Base-by-base conservation (phyloP, 2,113 vertebrate species). In the Apistogramma diplotaenia region DNA sequence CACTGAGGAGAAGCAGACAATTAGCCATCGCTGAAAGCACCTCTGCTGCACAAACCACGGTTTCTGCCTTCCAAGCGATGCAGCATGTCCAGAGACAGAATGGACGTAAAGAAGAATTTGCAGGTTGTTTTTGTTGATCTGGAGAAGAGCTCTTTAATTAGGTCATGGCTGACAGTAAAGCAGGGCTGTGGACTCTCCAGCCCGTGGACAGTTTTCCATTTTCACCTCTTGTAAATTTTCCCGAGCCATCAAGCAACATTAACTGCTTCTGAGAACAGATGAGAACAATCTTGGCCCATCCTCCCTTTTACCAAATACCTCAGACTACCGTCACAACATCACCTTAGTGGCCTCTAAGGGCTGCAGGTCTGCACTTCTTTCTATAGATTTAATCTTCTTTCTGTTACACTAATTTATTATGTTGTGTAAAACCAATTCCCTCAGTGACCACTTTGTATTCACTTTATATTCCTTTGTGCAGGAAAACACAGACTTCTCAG, bases 21-120 rank as follows among this genome's bases (percentile, higher is more conserved):
- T 92, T 92, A 89, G 67, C 84, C 81, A 76, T 71, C 25, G 51
- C 10, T 61, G 79, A 84, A 89, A 88, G 83, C 74, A 51, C 74
- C 88, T 85, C 62, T 74, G 71, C 83, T 75, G 49, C 74, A 23
- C 60, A 46, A 61, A n/a, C 37, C 33, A n/a, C 2, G 23, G 51
- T 76, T 76, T 77, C 78, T 49, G 49, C 58, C 60, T 57, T 57
- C 31, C 12, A 49, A 79, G 81, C 58, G 27, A 49, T 51, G 10
- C 81, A 53, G 27, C 35, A 67, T 46, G 37, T 49, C 54, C 60
- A 60, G 25, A 65, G 72, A 71, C 43, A 4, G 21, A 37, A 72
- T 33, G 49, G 9, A 37, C 2, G 16, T 49, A n/a, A 8, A 29
- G 53, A 18, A 56, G 43, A 35, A 65, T 60, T 46, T 29, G 21